Percentiles rank a stretch among this genome's conserved stretches.
phyloP scores from a whole-genome alignment of 92 coral and sea anemone genomes.

The Epizoanthus ramosus region DNA sequence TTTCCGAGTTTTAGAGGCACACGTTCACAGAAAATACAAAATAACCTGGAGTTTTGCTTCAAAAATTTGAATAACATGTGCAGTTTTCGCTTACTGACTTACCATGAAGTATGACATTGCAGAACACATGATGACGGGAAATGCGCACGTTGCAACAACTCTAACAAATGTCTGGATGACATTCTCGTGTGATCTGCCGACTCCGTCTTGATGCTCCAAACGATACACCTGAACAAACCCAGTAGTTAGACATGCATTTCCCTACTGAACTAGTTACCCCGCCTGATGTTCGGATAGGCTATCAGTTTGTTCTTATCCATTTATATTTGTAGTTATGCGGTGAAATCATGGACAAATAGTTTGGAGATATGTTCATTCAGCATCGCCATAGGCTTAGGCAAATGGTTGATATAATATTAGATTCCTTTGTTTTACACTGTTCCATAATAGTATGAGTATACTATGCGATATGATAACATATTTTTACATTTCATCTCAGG shows the following conservation, averaged over 20 bases:
- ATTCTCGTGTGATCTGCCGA: slow-evolving; percentile 67
- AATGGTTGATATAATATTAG: too few relatives aligned
- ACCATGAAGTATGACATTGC: slow-evolving; percentile 70
- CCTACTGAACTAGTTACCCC: not conserved
- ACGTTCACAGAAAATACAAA: not conserved
- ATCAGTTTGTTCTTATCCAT: too few relatives aligned
- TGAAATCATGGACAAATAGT: too few relatives aligned
- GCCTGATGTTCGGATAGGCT: too few relatives aligned
- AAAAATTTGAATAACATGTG: too few relatives aligned
- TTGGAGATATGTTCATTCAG: too few relatives aligned
- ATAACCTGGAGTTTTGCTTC: not conserved
- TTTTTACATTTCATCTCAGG: too few relatives aligned
- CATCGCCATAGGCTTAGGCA: too few relatives aligned
- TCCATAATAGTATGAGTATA: too few relatives aligned
- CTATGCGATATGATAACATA: too few relatives aligned
- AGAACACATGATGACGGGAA: slow-evolving; percentile 64
- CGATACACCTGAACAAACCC: slow-evolving; percentile 49
- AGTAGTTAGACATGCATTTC: not conserved
- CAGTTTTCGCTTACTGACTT: not conserved
- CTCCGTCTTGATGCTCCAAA: slow-evolving; percentile 64
- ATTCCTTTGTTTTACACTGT: too few relatives aligned
- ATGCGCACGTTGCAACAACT: slow-evolving; percentile 53
- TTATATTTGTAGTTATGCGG: too few relatives aligned
- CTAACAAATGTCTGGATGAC: slow-evolving; percentile 64
- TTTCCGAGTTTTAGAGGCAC: not conserved